Percentiles rank a stretch among this genome's conserved stretches.
Evolutionary conservation across 2,888 invertebrate species (phyloP).

Genomic region (Plagodis pulveraria): DNA sequence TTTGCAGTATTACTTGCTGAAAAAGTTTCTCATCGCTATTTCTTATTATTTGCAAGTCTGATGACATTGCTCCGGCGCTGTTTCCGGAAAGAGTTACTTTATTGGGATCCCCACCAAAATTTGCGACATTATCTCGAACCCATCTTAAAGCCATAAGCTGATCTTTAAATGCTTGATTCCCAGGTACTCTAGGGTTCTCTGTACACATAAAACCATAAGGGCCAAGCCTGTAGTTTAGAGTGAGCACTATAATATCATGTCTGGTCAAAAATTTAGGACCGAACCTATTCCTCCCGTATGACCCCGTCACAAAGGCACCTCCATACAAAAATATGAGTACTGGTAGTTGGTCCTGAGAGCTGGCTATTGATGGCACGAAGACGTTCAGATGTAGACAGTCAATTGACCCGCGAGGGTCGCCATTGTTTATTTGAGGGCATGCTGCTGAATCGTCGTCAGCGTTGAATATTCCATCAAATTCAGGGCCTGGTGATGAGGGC

Average conservation of each 20-base stretch:
- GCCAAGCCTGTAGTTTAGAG: slow-evolving; percentile 57
- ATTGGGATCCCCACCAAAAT: slow-evolving; percentile 58
- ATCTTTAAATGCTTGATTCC: slow-evolving; percentile 64
- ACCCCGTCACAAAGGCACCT: slow-evolving; percentile 52
- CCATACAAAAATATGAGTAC: slow-evolving; percentile 63
- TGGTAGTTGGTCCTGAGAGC: slow-evolving; percentile 40
- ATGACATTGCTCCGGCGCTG: slow-evolving; percentile 57
- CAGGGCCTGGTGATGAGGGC: slow-evolving; percentile 26
- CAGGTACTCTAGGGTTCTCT: slow-evolving; percentile 57
- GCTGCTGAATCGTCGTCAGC: slow-evolving; percentile 46
- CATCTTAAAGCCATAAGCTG: slow-evolving; percentile 57
- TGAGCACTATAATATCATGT: slow-evolving; percentile 52
- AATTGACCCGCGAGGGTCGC: slow-evolving; percentile 34
- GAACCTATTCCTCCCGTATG: slow-evolving; percentile 32
- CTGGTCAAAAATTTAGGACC: slow-evolving; percentile 52
- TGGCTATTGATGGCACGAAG: slow-evolving; percentile 74
- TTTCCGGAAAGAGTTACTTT: slow-evolving; percentile 57
- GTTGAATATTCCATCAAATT: slow-evolving; percentile 41
- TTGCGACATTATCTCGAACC: slow-evolving; percentile 57
- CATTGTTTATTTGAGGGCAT: slow-evolving; percentile 46
- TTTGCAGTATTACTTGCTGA: slow-evolving; percentile 50
- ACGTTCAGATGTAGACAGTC: slow-evolving; percentile 50
- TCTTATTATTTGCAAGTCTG: slow-evolving; percentile 52
- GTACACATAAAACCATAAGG: slow-evolving; percentile 66
- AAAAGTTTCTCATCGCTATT: slow-evolving; percentile 42